A percentile compares a stretch with the other conserved stretches of the same genome.
Conservation (phyloP, 2,113 vertebrate species). For the Telmatochromis brachygnathus region DNA sequence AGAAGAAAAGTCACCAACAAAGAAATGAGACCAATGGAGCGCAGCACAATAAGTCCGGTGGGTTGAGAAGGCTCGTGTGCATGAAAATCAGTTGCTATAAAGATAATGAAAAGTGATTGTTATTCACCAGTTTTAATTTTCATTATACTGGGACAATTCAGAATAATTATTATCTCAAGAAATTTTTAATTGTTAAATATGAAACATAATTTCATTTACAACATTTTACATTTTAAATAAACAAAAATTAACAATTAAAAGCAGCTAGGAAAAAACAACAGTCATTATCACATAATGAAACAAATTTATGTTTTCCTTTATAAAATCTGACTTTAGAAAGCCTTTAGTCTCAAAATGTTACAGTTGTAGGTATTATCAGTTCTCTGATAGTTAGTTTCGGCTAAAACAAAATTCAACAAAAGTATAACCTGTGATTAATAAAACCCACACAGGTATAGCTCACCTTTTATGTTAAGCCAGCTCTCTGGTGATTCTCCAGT, state of each 20-base stretch:
- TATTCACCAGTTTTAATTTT: neutral
- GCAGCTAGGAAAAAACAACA: neutral
- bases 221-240: neutral
- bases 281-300: neutral
- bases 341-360: neutral
- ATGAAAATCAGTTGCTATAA: rapidly evolving
- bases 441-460: neutral
- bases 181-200: neutral
- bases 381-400: neutral
- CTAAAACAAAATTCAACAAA: neutral
- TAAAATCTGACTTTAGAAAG: neutral
- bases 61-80: rapidly evolving
- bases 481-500: neutral
- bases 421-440: neutral
- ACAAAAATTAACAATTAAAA: neutral
- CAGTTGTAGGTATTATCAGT: neutral
- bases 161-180: rapidly evolving
- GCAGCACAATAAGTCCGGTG: neutral
- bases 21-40: neutral
- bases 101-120: neutral
- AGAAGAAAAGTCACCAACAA: neutral
- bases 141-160: rapidly evolving
- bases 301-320: neutral
- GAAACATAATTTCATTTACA: neutral
- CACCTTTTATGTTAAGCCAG: neutral